Evolutionary conservation across 2,797 vertebrate genomes (phyloP).

Genomic region (Anableps anableps): DNA sequence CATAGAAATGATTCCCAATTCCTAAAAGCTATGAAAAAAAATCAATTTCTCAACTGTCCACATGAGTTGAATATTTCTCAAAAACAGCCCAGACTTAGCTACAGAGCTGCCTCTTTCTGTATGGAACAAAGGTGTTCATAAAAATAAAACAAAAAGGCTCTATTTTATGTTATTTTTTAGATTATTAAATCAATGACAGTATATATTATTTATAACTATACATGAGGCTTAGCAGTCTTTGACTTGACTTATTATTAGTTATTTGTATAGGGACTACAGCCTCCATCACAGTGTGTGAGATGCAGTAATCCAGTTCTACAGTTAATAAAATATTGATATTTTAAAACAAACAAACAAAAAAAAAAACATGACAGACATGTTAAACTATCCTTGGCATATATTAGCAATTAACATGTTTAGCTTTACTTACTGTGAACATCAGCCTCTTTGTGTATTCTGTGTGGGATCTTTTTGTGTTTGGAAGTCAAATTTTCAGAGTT

Average conservation of each 20-base stretch:
- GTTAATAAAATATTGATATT: neutral
- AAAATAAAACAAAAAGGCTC: neutral
- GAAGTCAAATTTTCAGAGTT: neutral
- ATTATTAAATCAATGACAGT: neutral
- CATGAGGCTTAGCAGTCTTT: neutral
- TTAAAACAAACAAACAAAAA: neutral
- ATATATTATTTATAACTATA: neutral
- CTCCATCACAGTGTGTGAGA: no score
- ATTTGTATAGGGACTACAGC: neutral
- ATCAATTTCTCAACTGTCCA: no score
- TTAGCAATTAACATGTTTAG: neutral
- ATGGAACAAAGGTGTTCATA: neutral
- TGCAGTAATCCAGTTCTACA: neutral
- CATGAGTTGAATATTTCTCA: no score
- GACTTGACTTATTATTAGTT: neutral
- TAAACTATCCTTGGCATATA: neutral
- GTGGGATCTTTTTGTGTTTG: neutral
- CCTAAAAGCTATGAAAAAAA: neutral
- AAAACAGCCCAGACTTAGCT: neutral
- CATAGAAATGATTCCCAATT: neutral
- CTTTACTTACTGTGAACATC: neutral
- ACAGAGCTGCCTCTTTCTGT: neutral
- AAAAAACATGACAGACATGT: neutral
- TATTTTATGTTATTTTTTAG: neutral
- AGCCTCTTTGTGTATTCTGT: neutral